A percentile compares a stretch with the other conserved stretches of the same genome.
These are phyloP conservation scores for Pan paniscus DNA, from an alignment of 2,113 vertebrate genomes.

Conservation along the genomic window DNA sequence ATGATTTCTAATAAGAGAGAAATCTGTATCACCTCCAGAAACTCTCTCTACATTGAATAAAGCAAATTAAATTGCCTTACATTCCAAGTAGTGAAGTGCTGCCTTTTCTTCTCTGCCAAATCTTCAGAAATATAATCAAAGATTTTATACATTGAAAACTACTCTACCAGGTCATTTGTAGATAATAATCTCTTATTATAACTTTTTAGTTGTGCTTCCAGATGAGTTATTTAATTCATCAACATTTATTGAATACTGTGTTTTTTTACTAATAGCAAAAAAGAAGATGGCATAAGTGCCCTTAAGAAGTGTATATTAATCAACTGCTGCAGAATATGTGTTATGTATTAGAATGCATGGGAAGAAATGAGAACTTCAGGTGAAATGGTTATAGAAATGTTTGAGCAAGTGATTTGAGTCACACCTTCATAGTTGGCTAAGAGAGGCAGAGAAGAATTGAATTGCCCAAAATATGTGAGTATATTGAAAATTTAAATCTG, in stretches of 20 bases:
- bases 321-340: background rate
- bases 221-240: background rate
- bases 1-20: background rate
- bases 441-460: background rate
- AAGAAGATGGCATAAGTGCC: background rate
- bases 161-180: background rate
- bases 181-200: background rate
- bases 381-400: background rate
- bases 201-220: background rate
- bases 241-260: background rate
- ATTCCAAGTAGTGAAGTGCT: background rate
- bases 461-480: background rate
- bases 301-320: background rate
- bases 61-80: background rate
- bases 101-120: background rate
- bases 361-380: background rate
- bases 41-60: background rate
- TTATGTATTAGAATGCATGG: background rate
- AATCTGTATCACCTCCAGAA: background rate
- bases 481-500: background rate
- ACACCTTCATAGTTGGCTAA: background rate
- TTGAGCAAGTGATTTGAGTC: background rate
- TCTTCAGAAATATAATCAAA: background rate
- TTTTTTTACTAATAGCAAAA: background rate
- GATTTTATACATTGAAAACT: background rate